phyloP scores from a whole-genome alignment of 2,888 invertebrate species.

The Drosophila villosipedis region DNA sequence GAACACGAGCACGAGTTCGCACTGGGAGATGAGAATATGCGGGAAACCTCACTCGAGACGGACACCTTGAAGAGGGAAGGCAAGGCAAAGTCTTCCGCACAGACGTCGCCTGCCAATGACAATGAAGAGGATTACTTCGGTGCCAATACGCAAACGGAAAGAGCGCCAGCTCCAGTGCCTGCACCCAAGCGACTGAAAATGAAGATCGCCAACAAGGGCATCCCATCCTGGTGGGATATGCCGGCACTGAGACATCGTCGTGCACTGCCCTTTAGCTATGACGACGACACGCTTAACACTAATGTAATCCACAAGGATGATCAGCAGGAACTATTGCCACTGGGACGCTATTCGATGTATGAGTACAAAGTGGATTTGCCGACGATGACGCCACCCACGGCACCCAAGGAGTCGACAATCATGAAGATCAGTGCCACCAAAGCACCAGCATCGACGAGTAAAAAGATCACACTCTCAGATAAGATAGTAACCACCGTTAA shows the following conservation, averaged over 20 bases:
- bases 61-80: background rate
- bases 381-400: constrained; percentile 10
- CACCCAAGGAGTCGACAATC: constrained; percentile 44
- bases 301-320: constrained; percentile 77
- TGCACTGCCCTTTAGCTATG: constrained; percentile 36
- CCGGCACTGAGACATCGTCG: constrained; percentile 56
- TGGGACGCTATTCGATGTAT: constrained; percentile 52
- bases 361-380: constrained; percentile 56
- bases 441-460: background rate
- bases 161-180: background rate
- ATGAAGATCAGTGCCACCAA: constrained; percentile 50
- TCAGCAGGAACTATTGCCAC: constrained; percentile 53
- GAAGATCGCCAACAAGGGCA: constrained; percentile 38
- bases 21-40: constrained; percentile 20
- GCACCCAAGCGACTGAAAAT: constrained; percentile 25
- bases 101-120: background rate
- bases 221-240: constrained; percentile 79
- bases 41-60: constrained; percentile 19
- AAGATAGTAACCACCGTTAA: constrained; percentile 73
- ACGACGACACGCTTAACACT: constrained; percentile 48
- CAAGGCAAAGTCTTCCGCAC: background rate
- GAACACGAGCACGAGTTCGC: constrained; percentile 48
- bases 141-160: constrained; percentile 31
- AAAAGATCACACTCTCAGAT: constrained; percentile 40
- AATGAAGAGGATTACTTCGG: constrained; percentile 58